Evolutionary conservation across 2,113 vertebrate genomes (phyloP), one percentile per base, ranked within the genome.

Genomic region (Cheirogaleus medius): DNA sequence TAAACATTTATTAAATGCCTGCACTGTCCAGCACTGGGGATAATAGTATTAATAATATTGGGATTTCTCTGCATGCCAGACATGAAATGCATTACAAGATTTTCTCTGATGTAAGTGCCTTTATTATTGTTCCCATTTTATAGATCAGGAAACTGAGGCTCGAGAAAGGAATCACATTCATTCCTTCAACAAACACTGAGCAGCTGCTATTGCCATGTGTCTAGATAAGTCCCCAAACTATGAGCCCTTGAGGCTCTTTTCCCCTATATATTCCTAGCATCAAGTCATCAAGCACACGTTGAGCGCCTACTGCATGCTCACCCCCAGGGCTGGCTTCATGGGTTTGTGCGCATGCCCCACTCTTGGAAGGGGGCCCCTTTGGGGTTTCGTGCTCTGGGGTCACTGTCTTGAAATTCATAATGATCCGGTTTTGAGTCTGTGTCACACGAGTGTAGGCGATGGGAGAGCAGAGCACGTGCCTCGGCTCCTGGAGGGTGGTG

Each of bases 381-480:
- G 21, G 34, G 29, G 29, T 15, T 66, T 47, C 6, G 8, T 18
- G 37, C 23, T 42, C 7, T 52, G 29, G 5, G 20, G 47, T 25
- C 63, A 25, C n/a, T 7, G 49, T 34, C 47, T 32, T n/a, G 58
- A 68, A 73, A 42, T 47, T 42, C 60, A 14, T 27, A 11, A 23
- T 12, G 34, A 32, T 29, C 29, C 20, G 12, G 2, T 23, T 29
- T 66, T 12, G 5, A 52, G 60, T 17, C 10, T 42, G 60, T 6
- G 42, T 49, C 17, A 17, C 27, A 8, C 12, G 13, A 15, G 37
- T 32, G 29, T 27, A 47, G 54, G 4, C 0, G 12, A n/a, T 5
- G 20, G 89, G 32, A 7, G 10, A 17, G 6, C 0, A 1, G 13
- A 14, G 9, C 12, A 2, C 0, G 42, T 0, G 1, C 23, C 34